Conservation (phyloP, 2,888 invertebrate species). For the Sialis lutaria region DNA sequence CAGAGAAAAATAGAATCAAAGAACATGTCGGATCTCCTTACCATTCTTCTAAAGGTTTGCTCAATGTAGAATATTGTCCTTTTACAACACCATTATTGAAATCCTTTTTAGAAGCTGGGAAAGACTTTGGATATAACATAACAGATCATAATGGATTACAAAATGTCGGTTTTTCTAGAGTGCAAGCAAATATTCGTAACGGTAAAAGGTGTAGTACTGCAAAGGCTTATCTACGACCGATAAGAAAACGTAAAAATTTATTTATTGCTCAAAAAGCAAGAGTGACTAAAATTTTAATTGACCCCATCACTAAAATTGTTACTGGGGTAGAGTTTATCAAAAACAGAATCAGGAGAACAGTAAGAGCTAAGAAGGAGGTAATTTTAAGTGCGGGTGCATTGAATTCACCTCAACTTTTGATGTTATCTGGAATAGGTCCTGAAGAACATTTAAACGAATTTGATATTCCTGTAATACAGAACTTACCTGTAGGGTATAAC, state of each 20-base stretch:
- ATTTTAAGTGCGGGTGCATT: constrained; percentile 66
- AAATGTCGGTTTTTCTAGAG: constrained; percentile 47
- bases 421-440: constrained; percentile 73
- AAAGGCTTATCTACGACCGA: constrained; percentile 60
- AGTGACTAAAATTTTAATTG: constrained; percentile 48
- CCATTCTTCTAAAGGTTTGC: constrained; percentile 47
- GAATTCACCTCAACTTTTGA: constrained; percentile 69
- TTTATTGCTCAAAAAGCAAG: constrained; percentile 50
- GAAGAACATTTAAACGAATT: constrained; percentile 36
- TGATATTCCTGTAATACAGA: constrained; percentile 41
- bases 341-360: constrained; percentile 30
- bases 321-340: constrained; percentile 54
- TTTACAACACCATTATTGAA: constrained; percentile 43
- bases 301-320: constrained; percentile 38
- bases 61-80: constrained; percentile 48
- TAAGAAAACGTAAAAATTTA: constrained; percentile 43
- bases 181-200: constrained; percentile 49
- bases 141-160: constrained; percentile 53
- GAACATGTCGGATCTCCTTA: constrained; percentile 41
- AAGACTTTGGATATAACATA: constrained; percentile 49
- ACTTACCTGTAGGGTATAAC: constrained; percentile 64
- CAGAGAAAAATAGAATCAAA: constrained; percentile 46
- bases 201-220: constrained; percentile 64
- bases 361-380: constrained; percentile 52
- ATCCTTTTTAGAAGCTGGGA: constrained; percentile 46